Evolutionary conservation across 2,113 vertebrate genomes (phyloP).

Genomic region (Marcusenius ussheri): DNA sequence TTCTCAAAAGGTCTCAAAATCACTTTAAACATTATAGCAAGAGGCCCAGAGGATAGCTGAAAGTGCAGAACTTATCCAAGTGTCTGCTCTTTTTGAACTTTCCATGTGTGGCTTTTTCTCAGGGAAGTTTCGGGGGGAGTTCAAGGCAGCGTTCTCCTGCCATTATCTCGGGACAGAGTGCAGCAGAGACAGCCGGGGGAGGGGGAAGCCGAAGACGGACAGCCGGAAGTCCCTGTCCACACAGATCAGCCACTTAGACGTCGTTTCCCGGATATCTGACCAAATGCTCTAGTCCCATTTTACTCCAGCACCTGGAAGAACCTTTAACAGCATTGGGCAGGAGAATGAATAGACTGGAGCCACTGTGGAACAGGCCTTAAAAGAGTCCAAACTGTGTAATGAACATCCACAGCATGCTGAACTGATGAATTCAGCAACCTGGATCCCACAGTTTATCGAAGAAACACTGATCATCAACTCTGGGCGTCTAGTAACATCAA

Average conservation of each 20-base stretch:
- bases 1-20: neutral
- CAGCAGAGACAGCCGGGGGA: constrained; percentile 52
- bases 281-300: constrained; percentile 64
- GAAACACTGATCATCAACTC: neutral
- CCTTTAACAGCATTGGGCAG: neutral
- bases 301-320: neutral
- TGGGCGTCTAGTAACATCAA: neutral
- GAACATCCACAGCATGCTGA: neutral
- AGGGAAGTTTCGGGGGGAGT: constrained; percentile 96
- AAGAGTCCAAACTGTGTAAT: too few relatives aligned
- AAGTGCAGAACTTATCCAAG: neutral
- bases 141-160: constrained; percentile 90
- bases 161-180: constrained; percentile 57
- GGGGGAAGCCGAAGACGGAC: constrained; percentile 70
- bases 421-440: neutral
- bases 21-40: neutral
- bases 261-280: constrained; percentile 76
- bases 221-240: constrained; percentile 89
- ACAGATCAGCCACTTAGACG: constrained; percentile 81
- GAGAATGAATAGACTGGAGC: neutral
- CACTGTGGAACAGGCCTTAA: too few relatives aligned
- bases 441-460: neutral
- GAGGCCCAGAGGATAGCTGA: neutral
- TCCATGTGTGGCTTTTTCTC: constrained; percentile 26
- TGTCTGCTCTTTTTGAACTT: neutral